A percentile compares a stretch with the other conserved stretches of the same genome.
Evolutionary conservation across 2,888 invertebrate genomes (phyloP).

Genomic region (Craniophora ligustri): DNA sequence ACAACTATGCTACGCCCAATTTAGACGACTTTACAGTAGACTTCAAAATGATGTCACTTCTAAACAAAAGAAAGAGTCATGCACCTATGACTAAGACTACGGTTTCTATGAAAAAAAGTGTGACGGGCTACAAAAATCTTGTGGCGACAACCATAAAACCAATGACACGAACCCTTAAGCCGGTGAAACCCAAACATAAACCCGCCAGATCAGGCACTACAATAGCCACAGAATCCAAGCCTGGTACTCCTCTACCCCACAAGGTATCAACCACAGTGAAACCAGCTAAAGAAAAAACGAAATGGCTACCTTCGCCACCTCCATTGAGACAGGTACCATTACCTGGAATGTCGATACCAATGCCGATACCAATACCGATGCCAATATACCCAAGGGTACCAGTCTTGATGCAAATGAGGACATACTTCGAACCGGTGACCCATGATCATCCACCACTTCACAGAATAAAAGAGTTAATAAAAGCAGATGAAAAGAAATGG

Average conservation of each 20-base stretch:
- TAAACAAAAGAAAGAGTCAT: neutral
- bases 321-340: slow-evolving; percentile 4
- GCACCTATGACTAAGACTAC: neutral
- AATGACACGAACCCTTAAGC: neutral
- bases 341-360: slow-evolving; percentile 3
- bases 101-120: neutral
- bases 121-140: neutral
- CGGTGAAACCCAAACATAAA: neutral
- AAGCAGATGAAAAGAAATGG: slow-evolving; percentile 45
- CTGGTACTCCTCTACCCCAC: neutral
- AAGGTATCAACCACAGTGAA: neutral
- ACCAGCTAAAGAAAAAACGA: neutral
- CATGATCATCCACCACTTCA: slow-evolving; percentile 76
- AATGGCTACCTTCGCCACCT: neutral
- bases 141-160: neutral
- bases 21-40: neutral
- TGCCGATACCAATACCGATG: slow-evolving; percentile 23
- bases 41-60: neutral
- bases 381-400: slow-evolving; percentile 52
- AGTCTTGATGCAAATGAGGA: slow-evolving; percentile 64
- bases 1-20: slow-evolving; percentile 2
- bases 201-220: neutral
- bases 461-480: slow-evolving; percentile 62
- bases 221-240: neutral
- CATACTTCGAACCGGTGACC: slow-evolving; percentile 72